A percentile compares a stretch with the other conserved stretches of the same genome.
phyloP scores from a whole-genome alignment of 2,888 invertebrate genomes.

The Drosophila quinaria region DNA sequence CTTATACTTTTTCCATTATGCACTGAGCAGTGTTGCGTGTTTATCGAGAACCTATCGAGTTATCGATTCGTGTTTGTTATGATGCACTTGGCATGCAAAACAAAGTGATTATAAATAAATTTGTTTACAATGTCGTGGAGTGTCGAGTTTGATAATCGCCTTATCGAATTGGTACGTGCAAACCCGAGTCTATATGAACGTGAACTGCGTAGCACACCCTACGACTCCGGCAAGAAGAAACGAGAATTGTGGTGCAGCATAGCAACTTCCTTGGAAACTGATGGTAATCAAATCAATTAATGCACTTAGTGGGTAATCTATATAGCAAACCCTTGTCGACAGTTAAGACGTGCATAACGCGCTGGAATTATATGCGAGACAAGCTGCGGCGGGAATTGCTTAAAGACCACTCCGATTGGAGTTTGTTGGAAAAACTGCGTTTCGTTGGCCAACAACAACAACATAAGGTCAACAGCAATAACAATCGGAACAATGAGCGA shows the following conservation, averaged over 20 bases:
- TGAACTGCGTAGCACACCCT: constrained; percentile 70
- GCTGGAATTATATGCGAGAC: constrained; percentile 76
- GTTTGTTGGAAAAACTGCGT: constrained; percentile 63
- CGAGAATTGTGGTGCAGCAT: constrained; percentile 80
- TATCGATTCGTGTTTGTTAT: constrained; percentile 44
- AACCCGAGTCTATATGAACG: constrained; percentile 76
- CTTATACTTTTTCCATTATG: too few relatives aligned
- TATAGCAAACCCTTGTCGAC: neutral
- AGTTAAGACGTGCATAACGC: constrained; percentile 72
- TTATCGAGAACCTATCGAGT: constrained; percentile 23
- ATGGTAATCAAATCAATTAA: constrained; percentile 63
- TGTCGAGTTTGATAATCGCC: constrained; percentile 63
- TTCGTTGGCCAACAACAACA: constrained; percentile 55
- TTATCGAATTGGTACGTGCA: constrained; percentile 74
- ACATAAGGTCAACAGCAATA: constrained; percentile 39
- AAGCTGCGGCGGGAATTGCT: constrained; percentile 68
- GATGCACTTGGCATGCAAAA: constrained; percentile 20
- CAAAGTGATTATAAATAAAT: constrained; percentile 20
- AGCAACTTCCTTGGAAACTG: constrained; percentile 69
- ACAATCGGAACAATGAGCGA: constrained; percentile 43
- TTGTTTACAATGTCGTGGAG: constrained; percentile 33
- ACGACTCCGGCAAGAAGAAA: constrained; percentile 67
- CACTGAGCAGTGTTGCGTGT: neutral
- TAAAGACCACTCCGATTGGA: constrained; percentile 69
- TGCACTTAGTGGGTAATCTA: neutral